Evolutionary conservation across 2,797 vertebrate genomes (phyloP).

Genomic region (Potorous gilbertii): DNA sequence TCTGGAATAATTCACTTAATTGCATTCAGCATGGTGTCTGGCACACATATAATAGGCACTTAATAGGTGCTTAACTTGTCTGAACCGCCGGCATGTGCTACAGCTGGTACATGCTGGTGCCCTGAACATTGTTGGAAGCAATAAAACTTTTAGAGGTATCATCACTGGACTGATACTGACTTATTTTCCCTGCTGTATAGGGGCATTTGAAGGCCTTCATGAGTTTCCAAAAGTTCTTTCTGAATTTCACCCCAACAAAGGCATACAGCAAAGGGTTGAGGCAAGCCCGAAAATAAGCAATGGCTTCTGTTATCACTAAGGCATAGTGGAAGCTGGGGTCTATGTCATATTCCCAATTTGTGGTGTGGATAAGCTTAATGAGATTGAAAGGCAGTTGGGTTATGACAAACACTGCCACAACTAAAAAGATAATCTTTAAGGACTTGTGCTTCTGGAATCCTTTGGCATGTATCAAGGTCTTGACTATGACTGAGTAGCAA

Average conservation of each 20-base stretch:
- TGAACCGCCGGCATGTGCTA: slow-evolving; percentile 9
- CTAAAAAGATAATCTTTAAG: slow-evolving; percentile 80
- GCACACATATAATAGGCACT: not conserved
- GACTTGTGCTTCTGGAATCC: slow-evolving; percentile 82
- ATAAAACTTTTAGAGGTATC: slow-evolving; percentile 75
- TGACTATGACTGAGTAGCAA: slow-evolving; percentile 81
- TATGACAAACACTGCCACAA: slow-evolving; percentile 78
- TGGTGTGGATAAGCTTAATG: slow-evolving; percentile 64
- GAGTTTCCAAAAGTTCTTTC: slow-evolving; percentile 81
- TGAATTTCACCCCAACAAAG: slow-evolving; percentile 82
- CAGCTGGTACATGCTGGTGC: slow-evolving; percentile 73
- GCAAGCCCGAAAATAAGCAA: slow-evolving; percentile 82
- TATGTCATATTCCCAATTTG: slow-evolving; percentile 23
- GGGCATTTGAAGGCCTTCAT: slow-evolving; percentile 70
- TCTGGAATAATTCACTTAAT: not conserved
- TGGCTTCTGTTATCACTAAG: slow-evolving; percentile 73
- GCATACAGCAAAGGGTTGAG: slow-evolving; percentile 84
- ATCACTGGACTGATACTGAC: slow-evolving; percentile 67
- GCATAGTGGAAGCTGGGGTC: slow-evolving; percentile 57
- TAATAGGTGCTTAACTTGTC: not conserved
- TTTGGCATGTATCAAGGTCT: slow-evolving; percentile 74
- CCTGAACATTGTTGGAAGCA: slow-evolving; percentile 70
- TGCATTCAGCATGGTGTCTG: not conserved
- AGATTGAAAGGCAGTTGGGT: slow-evolving; percentile 81
- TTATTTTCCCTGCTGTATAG: slow-evolving; percentile 35